A percentile compares a stretch with the other conserved stretches of the same genome.
These are phyloP conservation scores for Zaprionus taronus DNA, from an alignment of 1,140 invertebrate genomes.

Conservation along the genomic window DNA sequence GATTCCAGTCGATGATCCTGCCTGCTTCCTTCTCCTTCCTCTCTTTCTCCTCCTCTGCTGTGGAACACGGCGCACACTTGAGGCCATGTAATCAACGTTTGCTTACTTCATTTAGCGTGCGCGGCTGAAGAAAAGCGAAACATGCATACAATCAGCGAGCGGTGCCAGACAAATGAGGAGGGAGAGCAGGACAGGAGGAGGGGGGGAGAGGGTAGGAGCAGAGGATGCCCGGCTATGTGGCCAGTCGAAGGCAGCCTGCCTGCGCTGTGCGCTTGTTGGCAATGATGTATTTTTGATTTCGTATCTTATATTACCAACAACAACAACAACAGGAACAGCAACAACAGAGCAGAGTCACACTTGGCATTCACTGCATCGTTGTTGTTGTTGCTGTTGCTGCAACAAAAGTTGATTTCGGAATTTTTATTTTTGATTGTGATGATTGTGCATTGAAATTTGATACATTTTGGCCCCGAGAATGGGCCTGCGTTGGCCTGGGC, in stretches of 20 bases:
- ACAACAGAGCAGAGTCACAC: slow-evolving; percentile 8
- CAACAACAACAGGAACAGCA: slow-evolving; percentile 34
- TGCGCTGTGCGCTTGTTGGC: slow-evolving; percentile 71
- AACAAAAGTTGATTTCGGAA: slow-evolving; percentile 78
- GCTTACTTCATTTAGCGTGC: slow-evolving; percentile 82
- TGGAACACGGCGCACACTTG: slow-evolving; percentile 72
- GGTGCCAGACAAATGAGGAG: slow-evolving; percentile 52
- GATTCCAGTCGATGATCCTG: not conserved
- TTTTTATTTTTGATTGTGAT: slow-evolving; percentile 83
- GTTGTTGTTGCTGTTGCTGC: not conserved
- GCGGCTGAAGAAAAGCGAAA: slow-evolving; percentile 80
- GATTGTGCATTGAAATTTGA: slow-evolving; percentile 83
- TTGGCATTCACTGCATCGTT: not conserved
- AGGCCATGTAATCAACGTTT: slow-evolving; percentile 83
- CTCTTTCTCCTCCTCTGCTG: not conserved
- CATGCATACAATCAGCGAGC: slow-evolving; percentile 78
- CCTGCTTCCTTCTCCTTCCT: too few relatives aligned
- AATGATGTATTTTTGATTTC: slow-evolving; percentile 83
- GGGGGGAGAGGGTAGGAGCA: not conserved
- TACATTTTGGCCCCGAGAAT: slow-evolving; percentile 64
- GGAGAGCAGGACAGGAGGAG: slow-evolving; percentile 4
- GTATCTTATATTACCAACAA: slow-evolving; percentile 83
- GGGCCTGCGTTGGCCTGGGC: slow-evolving; percentile 25
- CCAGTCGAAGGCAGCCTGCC: slow-evolving; percentile 27
- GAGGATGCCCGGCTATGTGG: slow-evolving; percentile 47